Evolutionary conservation across 2,113 vertebrate species (phyloP).

Genomic region (Myrmecobius fasciatus): DNA sequence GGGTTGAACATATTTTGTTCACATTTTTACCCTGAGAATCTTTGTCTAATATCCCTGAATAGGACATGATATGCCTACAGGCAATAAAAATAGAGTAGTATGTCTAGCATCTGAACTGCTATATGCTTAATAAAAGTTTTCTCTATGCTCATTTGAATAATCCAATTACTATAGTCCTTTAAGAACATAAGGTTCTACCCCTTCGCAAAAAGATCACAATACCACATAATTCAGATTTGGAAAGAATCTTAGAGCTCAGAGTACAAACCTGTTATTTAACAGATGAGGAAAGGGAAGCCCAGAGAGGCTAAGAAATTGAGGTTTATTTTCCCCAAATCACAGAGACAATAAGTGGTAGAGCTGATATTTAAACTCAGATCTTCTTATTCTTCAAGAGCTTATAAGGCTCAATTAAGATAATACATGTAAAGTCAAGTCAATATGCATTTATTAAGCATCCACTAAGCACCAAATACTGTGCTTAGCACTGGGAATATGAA

Average conservation of each 20-base stretch:
- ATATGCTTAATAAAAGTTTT: background rate
- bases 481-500: background rate
- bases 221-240: background rate
- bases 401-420: background rate
- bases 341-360: background rate
- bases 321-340: background rate
- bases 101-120: background rate
- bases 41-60: conserved; percentile 71
- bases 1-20: conserved; percentile 72
- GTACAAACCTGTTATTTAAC: background rate
- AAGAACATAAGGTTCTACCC: background rate
- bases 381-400: no score
- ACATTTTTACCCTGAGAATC: conserved; percentile 73
- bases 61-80: conserved; percentile 42
- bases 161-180: background rate
- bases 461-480: background rate
- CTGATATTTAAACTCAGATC: background rate
- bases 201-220: background rate
- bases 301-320: background rate
- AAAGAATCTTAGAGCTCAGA: background rate
- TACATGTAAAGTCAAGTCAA: background rate
- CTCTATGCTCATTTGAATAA: conserved; percentile 3
- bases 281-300: background rate
- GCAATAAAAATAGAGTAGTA: conserved; percentile 50
- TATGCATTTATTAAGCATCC: background rate